Conservation (phyloP, 2,888 invertebrate genomes). For the Linyphia triangularis region DNA sequence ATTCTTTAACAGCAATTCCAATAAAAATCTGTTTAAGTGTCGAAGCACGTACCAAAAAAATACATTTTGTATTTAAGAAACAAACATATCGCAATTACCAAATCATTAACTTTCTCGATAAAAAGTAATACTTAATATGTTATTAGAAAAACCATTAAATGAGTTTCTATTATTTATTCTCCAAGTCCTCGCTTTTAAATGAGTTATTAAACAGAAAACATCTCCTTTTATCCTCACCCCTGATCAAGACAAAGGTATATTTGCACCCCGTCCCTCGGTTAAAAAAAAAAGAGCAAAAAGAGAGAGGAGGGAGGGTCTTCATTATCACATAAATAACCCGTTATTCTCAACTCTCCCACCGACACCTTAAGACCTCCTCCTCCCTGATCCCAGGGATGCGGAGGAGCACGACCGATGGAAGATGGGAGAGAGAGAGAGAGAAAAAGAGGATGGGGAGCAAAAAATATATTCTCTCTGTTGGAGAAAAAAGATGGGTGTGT, state of each 20-base stretch:
- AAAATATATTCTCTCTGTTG: neutral
- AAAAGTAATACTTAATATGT: no score
- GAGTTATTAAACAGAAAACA: neutral
- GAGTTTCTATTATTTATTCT: neutral
- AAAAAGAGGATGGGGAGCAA: constrained; percentile 9
- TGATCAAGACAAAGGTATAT: constrained; percentile 53
- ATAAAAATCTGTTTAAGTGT: no score
- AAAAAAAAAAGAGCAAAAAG: neutral
- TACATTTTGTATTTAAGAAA: no score
- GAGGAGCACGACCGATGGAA: constrained; percentile 66
- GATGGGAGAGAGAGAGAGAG: constrained; percentile 44
- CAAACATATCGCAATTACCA: no score
- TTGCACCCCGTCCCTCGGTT: constrained; percentile 41
- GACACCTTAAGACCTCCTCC: constrained; percentile 44
- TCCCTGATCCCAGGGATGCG: constrained; percentile 64
- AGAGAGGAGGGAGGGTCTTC: constrained; percentile 50
- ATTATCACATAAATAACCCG: constrained; percentile 75
- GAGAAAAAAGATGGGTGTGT: neutral
- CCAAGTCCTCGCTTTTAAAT: neutral
- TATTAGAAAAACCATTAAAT: no score
- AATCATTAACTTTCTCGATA: no score
- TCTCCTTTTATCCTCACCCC: neutral
- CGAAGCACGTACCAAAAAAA: no score
- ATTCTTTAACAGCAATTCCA: no score
- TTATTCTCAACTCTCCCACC: constrained; percentile 63